Conservation (phyloP, 2,797 vertebrate species). For the Oceanodroma leucorhoa region DNA sequence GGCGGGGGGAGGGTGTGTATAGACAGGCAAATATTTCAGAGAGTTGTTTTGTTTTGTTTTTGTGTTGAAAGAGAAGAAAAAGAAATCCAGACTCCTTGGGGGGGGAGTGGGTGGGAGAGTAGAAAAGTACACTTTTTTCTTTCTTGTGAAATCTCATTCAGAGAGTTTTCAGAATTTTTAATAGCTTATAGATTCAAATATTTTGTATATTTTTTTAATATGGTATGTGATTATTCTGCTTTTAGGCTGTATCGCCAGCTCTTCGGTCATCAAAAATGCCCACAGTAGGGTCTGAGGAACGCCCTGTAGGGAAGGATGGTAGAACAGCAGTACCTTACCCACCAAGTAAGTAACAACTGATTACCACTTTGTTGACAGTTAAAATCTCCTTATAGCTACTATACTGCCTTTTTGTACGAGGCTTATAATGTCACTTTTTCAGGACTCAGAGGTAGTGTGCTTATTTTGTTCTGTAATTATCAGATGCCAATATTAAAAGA, state of each 20-base stretch:
- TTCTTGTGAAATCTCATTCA: background rate
- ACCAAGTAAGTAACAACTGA: slow-evolving; percentile 84
- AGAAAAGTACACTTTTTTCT: background rate
- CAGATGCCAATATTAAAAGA: background rate
- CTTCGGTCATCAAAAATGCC: slow-evolving; percentile 86
- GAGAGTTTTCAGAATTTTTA: background rate
- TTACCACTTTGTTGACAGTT: background rate
- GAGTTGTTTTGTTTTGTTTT: background rate
- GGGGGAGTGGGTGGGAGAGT: background rate
- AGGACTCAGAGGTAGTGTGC: background rate
- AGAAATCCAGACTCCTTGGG: background rate
- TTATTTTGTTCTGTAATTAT: background rate
- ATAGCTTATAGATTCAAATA: background rate
- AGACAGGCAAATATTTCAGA: background rate
- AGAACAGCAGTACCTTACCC: slow-evolving; percentile 91
- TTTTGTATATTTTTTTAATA: background rate
- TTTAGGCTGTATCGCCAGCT: slow-evolving; percentile 85
- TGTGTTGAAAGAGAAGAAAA: background rate
- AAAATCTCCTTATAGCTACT: background rate
- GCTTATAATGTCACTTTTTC: background rate
- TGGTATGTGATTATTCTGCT: background rate
- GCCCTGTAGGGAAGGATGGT: slow-evolving; percentile 87
- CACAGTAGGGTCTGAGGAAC: slow-evolving; percentile 84
- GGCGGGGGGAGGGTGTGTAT: too few species aligned
- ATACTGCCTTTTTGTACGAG: background rate